These are phyloP conservation scores for Hydropotes inermis DNA, from an alignment of 2,113 vertebrate genomes.

Conservation along the genomic window DNA sequence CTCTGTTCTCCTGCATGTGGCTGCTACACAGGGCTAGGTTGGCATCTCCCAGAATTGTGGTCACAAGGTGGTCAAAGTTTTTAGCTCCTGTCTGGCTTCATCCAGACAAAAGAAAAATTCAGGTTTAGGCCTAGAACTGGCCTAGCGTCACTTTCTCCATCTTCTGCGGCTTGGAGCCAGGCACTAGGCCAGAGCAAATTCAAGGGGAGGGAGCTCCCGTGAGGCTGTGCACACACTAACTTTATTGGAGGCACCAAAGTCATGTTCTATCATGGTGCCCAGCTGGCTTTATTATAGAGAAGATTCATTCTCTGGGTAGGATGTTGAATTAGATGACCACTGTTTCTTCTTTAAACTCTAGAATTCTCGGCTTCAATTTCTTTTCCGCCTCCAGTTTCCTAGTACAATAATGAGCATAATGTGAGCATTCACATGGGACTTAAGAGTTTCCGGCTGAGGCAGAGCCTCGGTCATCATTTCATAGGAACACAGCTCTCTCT, in stretches of 20 bases:
- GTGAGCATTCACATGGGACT: background rate
- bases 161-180: background rate
- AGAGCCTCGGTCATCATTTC: background rate
- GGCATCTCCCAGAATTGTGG: background rate
- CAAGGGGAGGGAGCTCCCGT: background rate
- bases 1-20: background rate
- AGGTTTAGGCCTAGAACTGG: too few relatives aligned
- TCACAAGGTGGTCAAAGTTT: background rate
- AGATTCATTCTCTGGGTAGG: background rate
- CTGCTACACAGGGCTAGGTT: background rate
- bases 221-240: background rate
- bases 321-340: too few relatives aligned
- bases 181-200: background rate
- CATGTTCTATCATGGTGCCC: rapidly evolving
- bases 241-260: background rate
- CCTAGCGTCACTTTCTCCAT: rapidly evolving
- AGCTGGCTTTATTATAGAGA: background rate
- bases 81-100: background rate
- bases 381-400: background rate
- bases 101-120: background rate
- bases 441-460: background rate
- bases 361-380: background rate
- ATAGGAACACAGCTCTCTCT: background rate
- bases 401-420: rapidly evolving
- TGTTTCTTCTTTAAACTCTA: background rate